Conservation (phyloP, 2,888 invertebrate genomes). For the Erebia aethiops region DNA sequence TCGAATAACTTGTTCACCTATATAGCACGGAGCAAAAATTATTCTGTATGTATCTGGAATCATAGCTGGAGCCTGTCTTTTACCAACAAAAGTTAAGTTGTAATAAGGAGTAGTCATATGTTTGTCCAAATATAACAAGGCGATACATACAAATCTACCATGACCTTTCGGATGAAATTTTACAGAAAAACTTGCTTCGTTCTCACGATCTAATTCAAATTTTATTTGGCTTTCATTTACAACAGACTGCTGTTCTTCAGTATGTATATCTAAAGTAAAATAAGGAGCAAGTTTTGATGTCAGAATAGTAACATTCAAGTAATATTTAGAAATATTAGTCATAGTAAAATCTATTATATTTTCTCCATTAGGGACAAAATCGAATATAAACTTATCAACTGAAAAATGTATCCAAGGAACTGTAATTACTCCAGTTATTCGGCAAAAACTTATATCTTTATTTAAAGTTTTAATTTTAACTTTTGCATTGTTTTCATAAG, state of each 20-base stretch:
- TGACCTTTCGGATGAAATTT: conserved; percentile 68
- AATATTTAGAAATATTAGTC: conserved; percentile 71
- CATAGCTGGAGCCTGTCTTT: conserved; percentile 58
- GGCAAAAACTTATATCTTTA: conserved; percentile 70
- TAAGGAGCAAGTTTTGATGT: conserved; percentile 63
- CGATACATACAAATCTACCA: conserved; percentile 65
- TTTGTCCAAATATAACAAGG: conserved; percentile 68
- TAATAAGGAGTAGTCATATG: conserved; percentile 65
- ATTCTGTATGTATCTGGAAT: conserved; percentile 58
- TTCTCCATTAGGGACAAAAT: conserved; percentile 48
- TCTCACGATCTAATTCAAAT: conserved; percentile 59
- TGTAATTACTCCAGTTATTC: conserved; percentile 69
- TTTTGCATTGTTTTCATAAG: conserved; percentile 66
- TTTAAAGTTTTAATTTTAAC: conserved; percentile 62
- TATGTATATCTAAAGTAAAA: conserved; percentile 58
- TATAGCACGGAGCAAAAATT: conserved; percentile 66
- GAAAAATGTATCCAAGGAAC: conserved; percentile 72
- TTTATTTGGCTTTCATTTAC: conserved; percentile 61
- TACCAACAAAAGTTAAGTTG: conserved; percentile 70
- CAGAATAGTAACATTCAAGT: conserved; percentile 60
- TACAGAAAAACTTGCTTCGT: conserved; percentile 52
- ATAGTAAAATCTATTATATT: conserved; percentile 65
- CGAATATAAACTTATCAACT: conserved; percentile 66
- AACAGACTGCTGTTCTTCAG: conserved; percentile 51
- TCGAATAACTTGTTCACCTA: conserved; percentile 53